Evolutionary conservation across 2,888 invertebrate species (phyloP).

Genomic region (Lithodes maja): DNA sequence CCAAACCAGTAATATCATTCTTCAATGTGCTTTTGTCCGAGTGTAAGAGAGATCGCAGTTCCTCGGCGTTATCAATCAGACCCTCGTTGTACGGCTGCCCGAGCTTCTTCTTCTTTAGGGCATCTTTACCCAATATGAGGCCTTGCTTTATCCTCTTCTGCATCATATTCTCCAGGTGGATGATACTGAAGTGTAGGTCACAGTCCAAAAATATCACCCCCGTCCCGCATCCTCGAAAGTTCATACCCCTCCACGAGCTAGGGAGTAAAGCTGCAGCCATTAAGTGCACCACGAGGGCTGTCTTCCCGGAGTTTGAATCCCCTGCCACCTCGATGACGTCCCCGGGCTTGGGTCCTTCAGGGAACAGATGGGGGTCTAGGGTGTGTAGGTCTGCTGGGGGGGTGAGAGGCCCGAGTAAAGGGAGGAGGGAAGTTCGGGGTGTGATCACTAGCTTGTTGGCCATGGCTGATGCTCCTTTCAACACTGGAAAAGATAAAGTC

Average conservation of each 20-base stretch:
- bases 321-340: conserved; percentile 60
- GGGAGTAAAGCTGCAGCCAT: conserved; percentile 57
- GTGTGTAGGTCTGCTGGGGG: background rate
- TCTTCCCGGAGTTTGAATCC: conserved; percentile 53
- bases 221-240: conserved; percentile 53
- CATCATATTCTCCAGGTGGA: conserved; percentile 63
- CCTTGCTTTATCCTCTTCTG: conserved; percentile 47
- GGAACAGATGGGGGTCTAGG: conserved; percentile 41
- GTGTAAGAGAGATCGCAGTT: conserved; percentile 23
- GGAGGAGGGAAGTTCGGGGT: background rate
- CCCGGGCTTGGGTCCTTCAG: conserved; percentile 36
- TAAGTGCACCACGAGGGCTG: conserved; percentile 40
- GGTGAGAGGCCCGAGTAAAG: background rate
- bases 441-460: background rate
- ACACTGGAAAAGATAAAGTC: background rate
- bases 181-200: conserved; percentile 65
- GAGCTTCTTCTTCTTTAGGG: conserved; percentile 26
- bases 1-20: conserved; percentile 43
- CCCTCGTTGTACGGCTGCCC: background rate
- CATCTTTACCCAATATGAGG: conserved; percentile 29
- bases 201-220: conserved; percentile 58
- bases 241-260: conserved; percentile 47
- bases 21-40: conserved; percentile 25
- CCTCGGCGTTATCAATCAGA: conserved; percentile 10
- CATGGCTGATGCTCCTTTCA: background rate